Evolutionary conservation across 2,797 vertebrate species (phyloP).

Genomic region (Halcyon smyrnensis): DNA sequence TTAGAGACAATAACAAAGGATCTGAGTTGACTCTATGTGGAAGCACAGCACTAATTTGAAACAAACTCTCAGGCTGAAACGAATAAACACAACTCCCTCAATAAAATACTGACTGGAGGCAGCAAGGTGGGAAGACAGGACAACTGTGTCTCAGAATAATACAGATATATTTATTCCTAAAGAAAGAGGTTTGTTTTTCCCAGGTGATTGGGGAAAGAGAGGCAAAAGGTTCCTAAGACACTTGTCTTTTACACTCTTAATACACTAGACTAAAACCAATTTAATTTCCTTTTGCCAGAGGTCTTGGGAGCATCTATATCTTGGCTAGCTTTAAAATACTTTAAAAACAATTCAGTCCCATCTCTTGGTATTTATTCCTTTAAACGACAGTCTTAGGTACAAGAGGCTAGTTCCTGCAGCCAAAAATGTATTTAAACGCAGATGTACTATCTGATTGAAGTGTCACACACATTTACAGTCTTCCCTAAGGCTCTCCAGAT

Average conservation of each 20-base stretch:
- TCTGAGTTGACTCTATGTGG: background rate
- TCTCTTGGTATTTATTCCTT: conserved; percentile 20
- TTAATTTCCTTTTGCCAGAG: conserved; percentile 34
- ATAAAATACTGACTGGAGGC: background rate
- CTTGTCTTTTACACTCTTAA: conserved; percentile 31
- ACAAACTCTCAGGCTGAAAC: background rate
- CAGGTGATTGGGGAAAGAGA: background rate
- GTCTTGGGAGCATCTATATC: background rate
- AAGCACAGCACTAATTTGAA: background rate
- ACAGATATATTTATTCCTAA: background rate
- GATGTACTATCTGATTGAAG: background rate
- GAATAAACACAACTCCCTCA: background rate
- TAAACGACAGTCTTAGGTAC: background rate
- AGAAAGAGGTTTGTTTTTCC: background rate
- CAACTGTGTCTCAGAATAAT: background rate
- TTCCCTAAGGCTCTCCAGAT: background rate
- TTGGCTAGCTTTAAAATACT: conserved; percentile 37
- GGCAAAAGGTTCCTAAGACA: background rate
- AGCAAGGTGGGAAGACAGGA: background rate
- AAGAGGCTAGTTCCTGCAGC: background rate
- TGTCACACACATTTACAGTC: background rate
- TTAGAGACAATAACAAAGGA: background rate
- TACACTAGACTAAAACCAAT: background rate
- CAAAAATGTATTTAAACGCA: conserved; percentile 11
- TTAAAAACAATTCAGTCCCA: conserved; percentile 14